phyloP scores from a whole-genome alignment of 2,888 invertebrate species.

The Ypsolopha sequella region DNA sequence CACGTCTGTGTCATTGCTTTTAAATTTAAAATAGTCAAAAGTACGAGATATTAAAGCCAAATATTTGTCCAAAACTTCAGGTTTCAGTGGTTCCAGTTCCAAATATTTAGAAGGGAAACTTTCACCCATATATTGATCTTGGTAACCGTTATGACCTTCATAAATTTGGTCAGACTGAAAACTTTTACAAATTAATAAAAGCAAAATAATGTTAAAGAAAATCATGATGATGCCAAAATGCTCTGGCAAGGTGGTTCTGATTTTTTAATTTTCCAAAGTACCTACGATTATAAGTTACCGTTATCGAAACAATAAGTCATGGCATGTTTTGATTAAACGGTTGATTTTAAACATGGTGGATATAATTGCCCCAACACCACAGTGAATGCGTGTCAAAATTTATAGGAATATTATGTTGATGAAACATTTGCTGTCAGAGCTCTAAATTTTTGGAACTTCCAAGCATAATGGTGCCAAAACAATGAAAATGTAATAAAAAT shows the following conservation, averaged over 20 bases:
- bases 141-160: not conserved
- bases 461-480: too few species aligned
- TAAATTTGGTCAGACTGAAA: not conserved
- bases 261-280: too few species aligned
- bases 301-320: not conserved
- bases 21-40: constrained; percentile 7
- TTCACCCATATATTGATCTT: constrained; percentile 5
- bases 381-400: too few species aligned
- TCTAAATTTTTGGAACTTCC: too few species aligned
- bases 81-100: constrained; percentile 2
- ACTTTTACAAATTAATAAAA: not conserved
- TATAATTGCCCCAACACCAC: too few species aligned
- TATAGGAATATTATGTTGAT: too few species aligned
- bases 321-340: not conserved
- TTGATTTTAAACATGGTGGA: not conserved
- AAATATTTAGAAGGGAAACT: constrained; percentile 12
- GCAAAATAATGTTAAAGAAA: not conserved
- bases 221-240: not conserved
- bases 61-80: constrained; percentile 9
- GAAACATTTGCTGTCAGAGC: too few species aligned
- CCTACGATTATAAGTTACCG: not conserved
- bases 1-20: constrained; percentile 11
- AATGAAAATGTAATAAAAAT: too few species aligned
- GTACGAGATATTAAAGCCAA: constrained; percentile 4
- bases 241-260: not conserved